Base-by-base conservation (phyloP, 2,888 invertebrate species). In the Caenorhabditis sp. region DNA sequence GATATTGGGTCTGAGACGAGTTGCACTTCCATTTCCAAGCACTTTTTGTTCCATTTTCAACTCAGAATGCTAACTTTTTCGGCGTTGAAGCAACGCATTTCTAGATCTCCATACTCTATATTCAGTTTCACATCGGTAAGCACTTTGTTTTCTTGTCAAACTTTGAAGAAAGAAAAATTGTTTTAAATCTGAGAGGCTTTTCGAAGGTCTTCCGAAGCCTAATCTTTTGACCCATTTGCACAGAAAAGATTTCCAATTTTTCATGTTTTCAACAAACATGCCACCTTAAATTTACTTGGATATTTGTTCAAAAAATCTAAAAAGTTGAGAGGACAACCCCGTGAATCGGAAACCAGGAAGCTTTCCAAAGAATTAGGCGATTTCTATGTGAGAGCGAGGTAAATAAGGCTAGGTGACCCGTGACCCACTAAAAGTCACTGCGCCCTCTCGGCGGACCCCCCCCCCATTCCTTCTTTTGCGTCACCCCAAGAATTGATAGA, bases 401-500 rank as follows among this genome's bases (percentile, higher is more conserved):
- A 22, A n/a, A 26, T 26, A n/a, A n/a, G n/a, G 22, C 26, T 46
- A 22, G 24, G 22, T 32, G 8, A 53, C 30, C 43, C 43, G 30
- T 52, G 65, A 65, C 53, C 65, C 55, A 65, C 53, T 65, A 55
- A 55, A 50, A 68, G 41, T 39, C 59, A 24, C 11, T 26, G 45
- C 39, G 50, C 53, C 22, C 66, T 50, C 37, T 35, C 52, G 39
- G n/a, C n/a, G n/a, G n/a, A n/a, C n/a, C n/a, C n/a, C n/a, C 27
- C 50, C 20, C 50, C 11, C 1, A 7, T 45, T 6, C 11, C 50
- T 62, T 39, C 52, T 52, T 35, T 35, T 41, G 37, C 39, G n/a
- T n/a, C 43, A 37, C 13, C 48, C 39, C 26, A 39, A 41, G 45
- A 74, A 75, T 61, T 75, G 75, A 75, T 68, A 75, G 75, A 75